These are phyloP conservation scores for Sitta europaea DNA, from an alignment of 2,113 vertebrate genomes.

Conservation along the genomic window DNA sequence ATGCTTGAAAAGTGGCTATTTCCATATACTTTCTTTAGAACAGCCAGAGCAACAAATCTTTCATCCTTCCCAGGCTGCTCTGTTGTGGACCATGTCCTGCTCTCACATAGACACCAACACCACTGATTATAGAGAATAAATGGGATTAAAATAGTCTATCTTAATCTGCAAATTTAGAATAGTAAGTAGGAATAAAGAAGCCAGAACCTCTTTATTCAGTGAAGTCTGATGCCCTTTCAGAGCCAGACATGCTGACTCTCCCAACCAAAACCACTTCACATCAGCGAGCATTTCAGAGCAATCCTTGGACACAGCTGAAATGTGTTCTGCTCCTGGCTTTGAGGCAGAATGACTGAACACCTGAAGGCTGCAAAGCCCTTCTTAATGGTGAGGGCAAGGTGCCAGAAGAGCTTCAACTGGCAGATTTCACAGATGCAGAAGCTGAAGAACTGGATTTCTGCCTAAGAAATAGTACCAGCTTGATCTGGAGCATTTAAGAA, in stretches of 20 bases:
- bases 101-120: neutral
- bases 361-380: neutral
- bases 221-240: neutral
- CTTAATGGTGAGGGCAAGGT: neutral
- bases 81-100: neutral
- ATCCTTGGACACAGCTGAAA: neutral
- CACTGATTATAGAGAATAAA: neutral
- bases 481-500: neutral
- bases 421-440: neutral
- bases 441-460: neutral
- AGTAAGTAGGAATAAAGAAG: neutral
- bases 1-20: constrained; percentile 11
- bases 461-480: neutral
- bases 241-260: neutral
- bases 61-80: neutral
- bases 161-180: neutral
- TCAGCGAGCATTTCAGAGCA: neutral
- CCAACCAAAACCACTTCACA: neutral
- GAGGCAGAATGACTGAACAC: neutral
- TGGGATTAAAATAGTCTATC: neutral
- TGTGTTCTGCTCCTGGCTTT: neutral
- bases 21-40: constrained; percentile 7
- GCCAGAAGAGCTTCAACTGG: neutral
- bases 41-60: neutral
- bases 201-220: neutral